Conservation (phyloP, 2,888 invertebrate genomes). For the Schizotus pectinicornis region DNA sequence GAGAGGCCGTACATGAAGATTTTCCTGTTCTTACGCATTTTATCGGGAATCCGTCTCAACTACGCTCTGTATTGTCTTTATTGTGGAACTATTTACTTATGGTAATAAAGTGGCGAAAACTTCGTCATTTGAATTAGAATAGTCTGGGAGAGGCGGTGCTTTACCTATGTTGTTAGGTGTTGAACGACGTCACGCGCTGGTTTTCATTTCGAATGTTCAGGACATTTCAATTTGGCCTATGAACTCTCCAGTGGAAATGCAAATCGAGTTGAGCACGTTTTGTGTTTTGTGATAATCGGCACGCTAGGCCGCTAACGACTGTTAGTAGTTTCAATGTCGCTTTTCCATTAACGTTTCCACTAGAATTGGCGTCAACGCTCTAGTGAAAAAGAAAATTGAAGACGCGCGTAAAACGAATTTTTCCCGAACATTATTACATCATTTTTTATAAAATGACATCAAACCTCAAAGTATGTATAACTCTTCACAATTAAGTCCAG, state of each 20-base stretch:
- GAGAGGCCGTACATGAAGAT: conserved; percentile 15
- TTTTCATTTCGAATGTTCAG: conserved; percentile 26
- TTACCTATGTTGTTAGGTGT: conserved; percentile 13
- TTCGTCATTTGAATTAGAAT: conserved; percentile 13
- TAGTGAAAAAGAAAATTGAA: no score
- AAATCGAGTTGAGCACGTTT: conserved; percentile 5
- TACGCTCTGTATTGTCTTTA: neutral
- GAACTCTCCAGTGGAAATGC: conserved; percentile 20
- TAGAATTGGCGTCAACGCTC: no score
- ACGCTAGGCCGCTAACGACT: neutral
- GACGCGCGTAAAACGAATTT: no score
- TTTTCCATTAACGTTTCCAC: no score
- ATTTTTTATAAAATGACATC: no score
- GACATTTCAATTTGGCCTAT: conserved; percentile 25
- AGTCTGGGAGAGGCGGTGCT: conserved; percentile 12
- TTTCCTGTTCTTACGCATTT: conserved; percentile 14
- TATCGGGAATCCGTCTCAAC: neutral
- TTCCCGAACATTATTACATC: no score
- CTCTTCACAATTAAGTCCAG: no score
- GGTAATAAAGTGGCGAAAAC: conserved; percentile 12
- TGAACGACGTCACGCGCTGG: conserved; percentile 21
- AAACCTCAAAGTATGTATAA: no score
- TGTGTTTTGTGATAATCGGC: neutral
- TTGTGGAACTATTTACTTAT: neutral
- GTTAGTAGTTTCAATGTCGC: no score